Evolutionary conservation across 2,113 vertebrate genomes (phyloP), one percentile per base, ranked within the genome.

Genomic region (Lamprologus ornatipinnis): DNA sequence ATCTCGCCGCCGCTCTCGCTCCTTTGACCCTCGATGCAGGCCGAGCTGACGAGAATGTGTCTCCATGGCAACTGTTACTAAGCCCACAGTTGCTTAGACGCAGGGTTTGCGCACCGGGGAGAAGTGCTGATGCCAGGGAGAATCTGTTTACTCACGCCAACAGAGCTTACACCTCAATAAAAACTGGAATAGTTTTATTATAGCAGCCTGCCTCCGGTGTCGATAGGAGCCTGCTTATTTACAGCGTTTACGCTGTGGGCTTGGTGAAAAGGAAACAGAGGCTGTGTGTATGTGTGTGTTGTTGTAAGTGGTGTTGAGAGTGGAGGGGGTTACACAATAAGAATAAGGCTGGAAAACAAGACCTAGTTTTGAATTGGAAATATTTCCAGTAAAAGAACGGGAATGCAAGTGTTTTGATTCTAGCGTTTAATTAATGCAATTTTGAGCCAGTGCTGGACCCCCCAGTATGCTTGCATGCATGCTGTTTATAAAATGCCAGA

Each of bases 11-110:
- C 65, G 9, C 60, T 83, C 45, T 79, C 55, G 5, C 73, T 86
- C 75, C 81, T 85, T 80, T 51, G 31, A 83, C 88, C 87, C 65
- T 57, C 2, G 19, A 86, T 79, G 68, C 86, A 35, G 81, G n/a
- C 88, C 11, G 63, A 73, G 83, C 88, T 86, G 92, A 90, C 6
- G 6, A 88, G 45, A 91, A 79, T 84, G 40, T 15, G 85, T 96
- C 91, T 93, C 96, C 95, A 96, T 96, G 93, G 96, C 82, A 96
- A 96, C 96, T 73, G 93, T 93, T 95, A 89, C 94, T 93, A 94
- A 91, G 90, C 88, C 88, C 87, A 86, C 88, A 87, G 96, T 96
- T 96, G 94, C 96, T 92, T 94, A 90, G 93, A 93, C 81, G 92
- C 94, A 75, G 90, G 87, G 80, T 85, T 87, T 82, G 49, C 85